These are phyloP conservation scores for Drosophila nigricruria DNA, from an alignment of 2,888 invertebrate species.

Conservation along the genomic window DNA sequence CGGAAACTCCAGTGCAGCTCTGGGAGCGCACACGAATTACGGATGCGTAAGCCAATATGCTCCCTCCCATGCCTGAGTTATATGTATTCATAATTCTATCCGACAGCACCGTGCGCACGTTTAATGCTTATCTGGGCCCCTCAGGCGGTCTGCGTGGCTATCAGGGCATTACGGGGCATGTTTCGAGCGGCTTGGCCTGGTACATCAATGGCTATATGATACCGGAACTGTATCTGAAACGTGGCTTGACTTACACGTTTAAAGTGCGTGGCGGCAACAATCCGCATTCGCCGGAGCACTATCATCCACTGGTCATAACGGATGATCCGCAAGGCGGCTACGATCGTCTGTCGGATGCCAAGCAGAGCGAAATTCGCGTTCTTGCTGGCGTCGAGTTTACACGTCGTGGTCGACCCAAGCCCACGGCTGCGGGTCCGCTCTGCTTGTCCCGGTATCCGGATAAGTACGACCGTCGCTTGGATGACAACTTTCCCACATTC, in stretches of 20 bases:
- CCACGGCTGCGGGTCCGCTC: constrained; percentile 93
- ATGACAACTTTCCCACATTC: constrained; percentile 92
- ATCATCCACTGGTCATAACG: constrained; percentile 96
- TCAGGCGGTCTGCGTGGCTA: constrained; percentile 93
- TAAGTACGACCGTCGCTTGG: constrained; percentile 90
- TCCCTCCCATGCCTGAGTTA: no score
- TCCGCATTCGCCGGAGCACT: constrained; percentile 93
- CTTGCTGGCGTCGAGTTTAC: constrained; percentile 93
- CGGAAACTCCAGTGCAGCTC: constrained; percentile 83
- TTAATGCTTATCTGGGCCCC: constrained; percentile 93
- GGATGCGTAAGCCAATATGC: constrained; percentile 86
- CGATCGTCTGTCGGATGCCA: constrained; percentile 90
- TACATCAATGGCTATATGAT: constrained; percentile 96
- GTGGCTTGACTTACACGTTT: constrained; percentile 94
- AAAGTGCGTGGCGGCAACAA: constrained; percentile 93
- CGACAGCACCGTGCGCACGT: constrained; percentile 89
- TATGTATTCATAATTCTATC: not conserved
- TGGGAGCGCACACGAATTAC: constrained; percentile 89
- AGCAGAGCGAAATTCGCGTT: constrained; percentile 90
- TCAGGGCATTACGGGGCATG: constrained; percentile 89
- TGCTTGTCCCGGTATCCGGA: constrained; percentile 90
- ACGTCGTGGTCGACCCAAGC: constrained; percentile 92
- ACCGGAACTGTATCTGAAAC: constrained; percentile 94
- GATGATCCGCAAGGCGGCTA: constrained; percentile 94
- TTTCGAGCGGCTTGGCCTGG: constrained; percentile 92